phyloP scores from a whole-genome alignment of 2,797 vertebrate genomes.

The Gambusia yucatana region DNA sequence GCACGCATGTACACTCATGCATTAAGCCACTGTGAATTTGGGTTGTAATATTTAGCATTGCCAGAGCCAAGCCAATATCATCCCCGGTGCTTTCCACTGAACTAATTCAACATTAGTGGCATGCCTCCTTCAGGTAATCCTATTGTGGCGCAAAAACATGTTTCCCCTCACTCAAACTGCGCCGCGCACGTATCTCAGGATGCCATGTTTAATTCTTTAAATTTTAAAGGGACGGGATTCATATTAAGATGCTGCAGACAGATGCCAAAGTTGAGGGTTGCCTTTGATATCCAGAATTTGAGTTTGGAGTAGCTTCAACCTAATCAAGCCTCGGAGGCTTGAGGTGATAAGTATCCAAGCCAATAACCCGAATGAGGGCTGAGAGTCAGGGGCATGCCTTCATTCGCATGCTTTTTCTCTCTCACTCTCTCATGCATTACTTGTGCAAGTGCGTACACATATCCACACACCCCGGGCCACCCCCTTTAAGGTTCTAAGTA shows the following conservation, averaged over 20 bases:
- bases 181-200: slow-evolving; percentile 40
- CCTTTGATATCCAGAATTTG: slow-evolving; percentile 75
- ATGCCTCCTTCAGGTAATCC: slow-evolving; percentile 40
- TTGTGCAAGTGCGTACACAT: slow-evolving; percentile 12
- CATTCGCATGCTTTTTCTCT: slow-evolving; percentile 5
- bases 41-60: slow-evolving; percentile 14
- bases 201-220: slow-evolving; percentile 40
- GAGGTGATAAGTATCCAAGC: slow-evolving; percentile 75
- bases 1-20: background rate
- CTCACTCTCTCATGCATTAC: slow-evolving; percentile 5
- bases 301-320: slow-evolving; percentile 73
- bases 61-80: slow-evolving; percentile 26
- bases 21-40: slow-evolving; percentile 9
- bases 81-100: slow-evolving; percentile 25
- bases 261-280: slow-evolving; percentile 69
- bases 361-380: slow-evolving; percentile 69
- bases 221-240: slow-evolving; percentile 44
- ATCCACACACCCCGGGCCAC: slow-evolving; percentile 4
- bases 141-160: slow-evolving; percentile 36
- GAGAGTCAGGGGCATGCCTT: slow-evolving; percentile 44
- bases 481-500: slow-evolving; percentile 68
- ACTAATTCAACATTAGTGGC: slow-evolving; percentile 29
- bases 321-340: slow-evolving; percentile 75
- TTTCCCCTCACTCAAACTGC: slow-evolving; percentile 27
- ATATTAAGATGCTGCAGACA: slow-evolving; percentile 71